phyloP scores from a whole-genome alignment of 2,888 invertebrate species.

The Anticlea derivata region DNA sequence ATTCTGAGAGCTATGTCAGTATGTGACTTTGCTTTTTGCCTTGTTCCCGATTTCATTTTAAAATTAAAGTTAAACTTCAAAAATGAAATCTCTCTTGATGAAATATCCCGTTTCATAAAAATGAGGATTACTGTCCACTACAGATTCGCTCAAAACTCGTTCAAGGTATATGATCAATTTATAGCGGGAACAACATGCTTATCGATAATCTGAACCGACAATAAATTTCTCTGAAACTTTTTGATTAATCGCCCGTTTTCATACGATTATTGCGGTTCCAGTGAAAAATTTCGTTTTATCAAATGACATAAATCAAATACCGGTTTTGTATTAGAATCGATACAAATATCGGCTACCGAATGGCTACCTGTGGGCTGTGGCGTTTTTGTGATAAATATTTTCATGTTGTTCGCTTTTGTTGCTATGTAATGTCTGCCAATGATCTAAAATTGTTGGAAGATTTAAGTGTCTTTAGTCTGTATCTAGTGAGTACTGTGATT shows the following conservation, averaged over 20 bases:
- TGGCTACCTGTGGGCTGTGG: not conserved
- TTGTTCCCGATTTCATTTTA: too few species aligned
- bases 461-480: too few species aligned
- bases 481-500: too few species aligned
- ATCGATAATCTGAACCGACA: slow-evolving; percentile 59
- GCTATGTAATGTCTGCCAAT: not conserved
- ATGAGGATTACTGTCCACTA: slow-evolving; percentile 1
- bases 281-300: slow-evolving; percentile 47
- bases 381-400: not conserved
- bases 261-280: slow-evolving; percentile 47
- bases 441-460: not conserved
- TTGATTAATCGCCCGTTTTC: slow-evolving; percentile 62
- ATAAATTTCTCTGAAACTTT: slow-evolving; percentile 60
- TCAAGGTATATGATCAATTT: slow-evolving; percentile 44
- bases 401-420: not conserved
- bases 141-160: slow-evolving; percentile 21
- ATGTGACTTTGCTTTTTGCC: too few species aligned
- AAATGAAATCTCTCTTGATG: too few species aligned
- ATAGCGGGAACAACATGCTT: slow-evolving; percentile 53
- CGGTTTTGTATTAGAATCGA: slow-evolving; percentile 27
- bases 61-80: too few species aligned
- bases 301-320: slow-evolving; percentile 36
- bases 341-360: slow-evolving; percentile 7
- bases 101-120: too few species aligned
- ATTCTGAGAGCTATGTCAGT: too few species aligned